Evolutionary conservation across 2,888 invertebrate genomes (phyloP), one percentile per base, ranked within the genome.

Genomic region (Drosophila niveifrons): DNA sequence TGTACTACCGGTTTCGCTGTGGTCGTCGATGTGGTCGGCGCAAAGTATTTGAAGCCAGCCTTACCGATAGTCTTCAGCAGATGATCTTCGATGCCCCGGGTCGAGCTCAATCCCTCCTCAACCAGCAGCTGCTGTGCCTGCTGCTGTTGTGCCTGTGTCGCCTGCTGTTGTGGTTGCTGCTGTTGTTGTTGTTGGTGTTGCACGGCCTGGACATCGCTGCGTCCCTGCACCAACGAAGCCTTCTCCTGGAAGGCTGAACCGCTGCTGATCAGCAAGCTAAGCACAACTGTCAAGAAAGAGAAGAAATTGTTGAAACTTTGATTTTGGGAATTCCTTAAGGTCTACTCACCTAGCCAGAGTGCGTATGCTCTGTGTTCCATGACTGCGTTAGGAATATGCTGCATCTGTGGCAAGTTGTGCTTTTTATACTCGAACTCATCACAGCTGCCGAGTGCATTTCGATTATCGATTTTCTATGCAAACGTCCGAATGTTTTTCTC

Each of bases 31-130:
- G 63, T 72, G 41, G 72, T 10, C 56, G 61, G 53, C 62, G 68
- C 69, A 72, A 85, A 79, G 70, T 79, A 68, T 69, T 82, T 86
- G 67, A 82, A 72, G 59, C 82, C 80, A 71, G 81, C 85, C 83
- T 83, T 84, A 75, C 84, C 84, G 52, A 85, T 73, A 53, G 80
- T 66, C 74, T 80, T 71, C 58, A 84, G 43, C 4, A 83, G 31
- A 43, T 70, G 57, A 11, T 84, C 83, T 18, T 85, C 85, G 17
- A 86, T 63, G 58, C 62, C 72, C 18, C 84, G 82, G 0, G 66
- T 69, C n/a, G 69, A 44, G 6, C 65, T 70, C n/a, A 68, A 13
- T 0, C 61, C 15, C 13, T 85, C 84, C 9, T 79, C 82, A 10
- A 23, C 28, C 44, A 52, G 29, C 52, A 13, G 41, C 36, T 59